Base-by-base conservation (phyloP, 2,888 invertebrate genomes). In the Acronicta leporina region DNA sequence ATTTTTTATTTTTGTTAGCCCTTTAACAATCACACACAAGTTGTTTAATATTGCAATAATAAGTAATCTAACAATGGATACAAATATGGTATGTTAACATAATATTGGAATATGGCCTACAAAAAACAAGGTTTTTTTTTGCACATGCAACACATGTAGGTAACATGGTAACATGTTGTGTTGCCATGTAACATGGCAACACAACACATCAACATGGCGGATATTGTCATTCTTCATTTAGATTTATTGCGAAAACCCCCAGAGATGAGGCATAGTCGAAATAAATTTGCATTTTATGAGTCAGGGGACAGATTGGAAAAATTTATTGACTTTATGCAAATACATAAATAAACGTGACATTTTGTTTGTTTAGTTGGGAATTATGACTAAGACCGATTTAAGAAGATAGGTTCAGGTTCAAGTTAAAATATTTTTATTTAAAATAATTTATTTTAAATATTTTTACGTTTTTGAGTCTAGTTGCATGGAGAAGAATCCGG, bases 181-280 rank as follows among this genome's bases (percentile, higher is more conserved):
- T n/a, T n/a, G n/a, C n/a, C 27, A 27, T 20, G 41, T 38, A 49
- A 61, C 44, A 42, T 53, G 15, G 53, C 49, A 53, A 48, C 43
- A 50, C 70, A 40, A 30, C 20, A 13, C 47, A 30, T n/a, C 44
- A 47, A 51, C 9, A 56, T 70, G 56, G 15, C 43, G 35, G 40
- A 15, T 51, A 51, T 51, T 41, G 27, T 70, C 55, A 66, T 66
- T 48, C 49, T 51, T 64, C 66, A 65, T 57, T 51, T 38, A 71
- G 66, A 67, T 67, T 64, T 70, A 70, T 54, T 66, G 40, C 35
- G 27, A 30, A 48, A 49, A 14, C 42, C 42, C 14, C 11, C 44
- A 46, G 43, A 48, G 16, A 48, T 56, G 35, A 41, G 14, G 47
- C 66, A 38, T 44, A 38, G 40, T 25, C 43, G n/a, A 56, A 71